Evolutionary conservation across 2,113 vertebrate species (phyloP).

Genomic region (Myotis lucifugus): DNA sequence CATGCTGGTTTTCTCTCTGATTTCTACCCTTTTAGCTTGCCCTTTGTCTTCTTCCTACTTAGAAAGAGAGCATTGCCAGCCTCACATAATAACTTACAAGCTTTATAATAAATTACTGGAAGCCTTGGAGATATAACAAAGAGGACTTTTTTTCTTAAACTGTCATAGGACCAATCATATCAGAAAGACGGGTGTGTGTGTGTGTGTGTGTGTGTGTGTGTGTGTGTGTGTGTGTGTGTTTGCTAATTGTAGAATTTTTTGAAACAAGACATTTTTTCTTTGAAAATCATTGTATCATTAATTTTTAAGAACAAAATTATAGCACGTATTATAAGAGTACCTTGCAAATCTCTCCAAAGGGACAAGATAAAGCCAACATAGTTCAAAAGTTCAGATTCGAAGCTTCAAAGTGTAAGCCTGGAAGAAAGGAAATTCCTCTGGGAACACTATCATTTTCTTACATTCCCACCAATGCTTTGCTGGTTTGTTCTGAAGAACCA

Average conservation of each 20-base stretch:
- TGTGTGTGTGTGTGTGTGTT: background rate
- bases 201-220: background rate
- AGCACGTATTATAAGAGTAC: conserved; percentile 34
- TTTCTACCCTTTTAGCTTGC: conserved; percentile 61
- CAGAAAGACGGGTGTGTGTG: background rate
- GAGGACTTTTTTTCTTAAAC: conserved; percentile 44
- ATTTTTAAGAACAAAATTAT: conserved; percentile 68
- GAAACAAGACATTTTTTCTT: conserved; percentile 52
- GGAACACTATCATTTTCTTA: conserved; percentile 71
- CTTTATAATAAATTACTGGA: conserved; percentile 66
- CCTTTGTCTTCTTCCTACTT: conserved; percentile 62
- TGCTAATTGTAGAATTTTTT: conserved; percentile 43
- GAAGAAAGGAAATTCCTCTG: conserved; percentile 75
- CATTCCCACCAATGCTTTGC: conserved; percentile 71
- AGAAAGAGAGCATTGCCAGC: conserved; percentile 59
- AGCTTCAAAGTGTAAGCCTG: conserved; percentile 71
- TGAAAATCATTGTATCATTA: conserved; percentile 50
- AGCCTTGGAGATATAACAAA: conserved; percentile 63
- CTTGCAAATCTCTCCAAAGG: conserved; percentile 71
- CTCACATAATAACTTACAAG: conserved; percentile 68
- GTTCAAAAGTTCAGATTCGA: conserved; percentile 76
- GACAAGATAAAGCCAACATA: conserved; percentile 73
- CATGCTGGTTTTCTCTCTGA: conserved; percentile 69
- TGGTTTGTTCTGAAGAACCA: conserved; percentile 63
- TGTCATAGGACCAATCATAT: background rate